Evolutionary conservation across 2,113 vertebrate species (phyloP).

Genomic region (Pelvicachromis taeniatus): DNA sequence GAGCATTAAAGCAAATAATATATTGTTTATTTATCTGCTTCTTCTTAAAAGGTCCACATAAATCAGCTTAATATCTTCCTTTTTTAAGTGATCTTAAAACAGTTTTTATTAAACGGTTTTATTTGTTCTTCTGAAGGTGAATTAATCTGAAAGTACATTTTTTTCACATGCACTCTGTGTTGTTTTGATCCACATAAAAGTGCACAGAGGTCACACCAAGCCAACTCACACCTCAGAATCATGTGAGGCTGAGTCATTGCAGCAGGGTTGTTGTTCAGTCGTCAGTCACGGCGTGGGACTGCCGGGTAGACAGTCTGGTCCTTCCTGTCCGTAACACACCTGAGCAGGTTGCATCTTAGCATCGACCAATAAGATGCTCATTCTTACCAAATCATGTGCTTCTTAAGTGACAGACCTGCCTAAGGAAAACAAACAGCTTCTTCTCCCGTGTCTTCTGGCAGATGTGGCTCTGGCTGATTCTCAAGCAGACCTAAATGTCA

Average conservation of each 20-base stretch:
- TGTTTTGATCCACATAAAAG: not conserved
- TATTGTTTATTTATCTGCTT: not conserved
- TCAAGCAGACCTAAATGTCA: not conserved
- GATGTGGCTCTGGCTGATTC: too few relatives aligned
- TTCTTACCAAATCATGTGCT: not conserved
- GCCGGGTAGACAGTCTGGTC: constrained; percentile 48
- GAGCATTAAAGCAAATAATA: not conserved
- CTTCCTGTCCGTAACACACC: constrained; percentile 44
- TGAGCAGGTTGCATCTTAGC: not conserved
- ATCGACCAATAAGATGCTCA: not conserved
- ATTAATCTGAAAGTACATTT: not conserved
- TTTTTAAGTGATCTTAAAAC: not conserved
- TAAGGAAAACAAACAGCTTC: not conserved
- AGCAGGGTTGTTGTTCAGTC: not conserved
- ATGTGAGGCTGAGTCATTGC: constrained; percentile 31
- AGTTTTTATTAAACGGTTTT: not conserved
- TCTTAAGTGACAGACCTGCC: not conserved
- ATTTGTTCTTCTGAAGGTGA: not conserved
- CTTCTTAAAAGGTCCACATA: not conserved
- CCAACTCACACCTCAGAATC: not conserved
- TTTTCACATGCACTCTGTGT: not conserved
- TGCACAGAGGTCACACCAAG: not conserved
- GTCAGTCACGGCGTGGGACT: not conserved
- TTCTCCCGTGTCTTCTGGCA: rapidly evolving
- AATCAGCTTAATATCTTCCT: not conserved